phyloP scores from a whole-genome alignment of 1,140 invertebrate species.

The Drosophila tsacasi region DNA sequence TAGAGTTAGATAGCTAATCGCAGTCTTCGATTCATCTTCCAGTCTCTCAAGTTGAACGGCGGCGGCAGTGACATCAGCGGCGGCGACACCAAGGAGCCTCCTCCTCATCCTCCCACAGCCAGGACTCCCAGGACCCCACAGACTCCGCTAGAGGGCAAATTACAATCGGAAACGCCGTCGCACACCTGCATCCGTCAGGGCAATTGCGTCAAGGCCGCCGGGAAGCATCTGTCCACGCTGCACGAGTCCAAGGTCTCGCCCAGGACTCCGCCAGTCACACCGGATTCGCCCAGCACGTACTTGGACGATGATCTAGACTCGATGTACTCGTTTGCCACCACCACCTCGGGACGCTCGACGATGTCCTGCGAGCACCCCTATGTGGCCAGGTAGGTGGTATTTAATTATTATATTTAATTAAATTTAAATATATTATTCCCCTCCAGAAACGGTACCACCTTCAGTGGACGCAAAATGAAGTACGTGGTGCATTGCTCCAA shows the following conservation, averaged over 20 bases:
- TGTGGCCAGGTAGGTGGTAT: conserved; percentile 87
- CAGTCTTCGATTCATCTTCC: conserved; percentile 50
- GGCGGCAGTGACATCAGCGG: conserved; percentile 54
- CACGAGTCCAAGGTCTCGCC: conserved; percentile 79
- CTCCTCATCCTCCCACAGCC: conserved; percentile 17
- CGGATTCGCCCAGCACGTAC: conserved; percentile 86
- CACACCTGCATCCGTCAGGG: conserved; percentile 51
- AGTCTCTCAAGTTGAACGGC: conserved; percentile 83
- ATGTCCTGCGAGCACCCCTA: conserved; percentile 90
- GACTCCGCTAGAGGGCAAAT: conserved; percentile 7
- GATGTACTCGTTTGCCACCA: conserved; percentile 91
- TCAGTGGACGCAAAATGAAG: conserved; percentile 89
- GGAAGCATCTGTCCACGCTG: conserved; percentile 61
- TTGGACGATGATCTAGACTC: conserved; percentile 91
- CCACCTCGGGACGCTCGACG: conserved; percentile 87
- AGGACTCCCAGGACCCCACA: conserved; percentile 44
- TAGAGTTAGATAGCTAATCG: conserved; percentile 31
- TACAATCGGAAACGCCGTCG: neutral
- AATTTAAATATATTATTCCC: neutral
- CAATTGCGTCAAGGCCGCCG: conserved; percentile 39
- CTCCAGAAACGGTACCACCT: conserved; percentile 91
- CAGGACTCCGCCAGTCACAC: conserved; percentile 87
- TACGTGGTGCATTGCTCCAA: conserved; percentile 94
- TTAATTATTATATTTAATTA: neutral
- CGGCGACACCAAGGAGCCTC: conserved; percentile 27